Evolutionary conservation across 2,797 vertebrate species (phyloP).

Genomic region (Lindbergichthys nudifrons): DNA sequence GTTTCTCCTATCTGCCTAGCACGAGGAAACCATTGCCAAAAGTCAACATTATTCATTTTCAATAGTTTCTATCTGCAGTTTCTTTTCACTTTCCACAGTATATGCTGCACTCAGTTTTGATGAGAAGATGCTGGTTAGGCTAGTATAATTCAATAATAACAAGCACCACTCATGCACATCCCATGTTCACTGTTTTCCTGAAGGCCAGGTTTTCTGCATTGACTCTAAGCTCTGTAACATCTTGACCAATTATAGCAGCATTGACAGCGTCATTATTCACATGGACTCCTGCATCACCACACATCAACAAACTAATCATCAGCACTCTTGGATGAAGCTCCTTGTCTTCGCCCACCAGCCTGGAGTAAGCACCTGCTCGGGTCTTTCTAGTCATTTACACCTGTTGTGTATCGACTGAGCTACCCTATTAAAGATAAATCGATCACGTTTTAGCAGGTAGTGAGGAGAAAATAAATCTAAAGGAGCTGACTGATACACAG

Average conservation of each 20-base stretch:
- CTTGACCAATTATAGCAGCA: conserved; percentile 14
- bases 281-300: neutral
- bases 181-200: neutral
- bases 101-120: neutral
- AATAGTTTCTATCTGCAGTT: neutral
- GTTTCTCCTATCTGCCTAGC: neutral
- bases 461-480: neutral
- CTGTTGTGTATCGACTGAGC: neutral
- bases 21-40: neutral
- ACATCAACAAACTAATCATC: conserved; percentile 9
- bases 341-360: neutral
- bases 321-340: conserved; percentile 9
- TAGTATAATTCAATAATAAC: neutral
- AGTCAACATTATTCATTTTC: neutral
- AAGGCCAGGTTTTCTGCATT: neutral
- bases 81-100: too few species aligned
- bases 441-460: neutral
- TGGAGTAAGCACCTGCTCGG: neutral
- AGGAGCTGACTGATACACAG: conserved; percentile 5
- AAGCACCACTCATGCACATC: neutral
- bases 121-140: neutral
- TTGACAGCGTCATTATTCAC: conserved; percentile 12
- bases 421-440: conserved; percentile 6
- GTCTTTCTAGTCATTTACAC: neutral
- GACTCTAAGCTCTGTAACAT: conserved; percentile 4